Evolutionary conservation across 2,113 vertebrate genomes (phyloP), one percentile per base, ranked within the genome.

Genomic region (Hymenochirus boettgeri): DNA sequence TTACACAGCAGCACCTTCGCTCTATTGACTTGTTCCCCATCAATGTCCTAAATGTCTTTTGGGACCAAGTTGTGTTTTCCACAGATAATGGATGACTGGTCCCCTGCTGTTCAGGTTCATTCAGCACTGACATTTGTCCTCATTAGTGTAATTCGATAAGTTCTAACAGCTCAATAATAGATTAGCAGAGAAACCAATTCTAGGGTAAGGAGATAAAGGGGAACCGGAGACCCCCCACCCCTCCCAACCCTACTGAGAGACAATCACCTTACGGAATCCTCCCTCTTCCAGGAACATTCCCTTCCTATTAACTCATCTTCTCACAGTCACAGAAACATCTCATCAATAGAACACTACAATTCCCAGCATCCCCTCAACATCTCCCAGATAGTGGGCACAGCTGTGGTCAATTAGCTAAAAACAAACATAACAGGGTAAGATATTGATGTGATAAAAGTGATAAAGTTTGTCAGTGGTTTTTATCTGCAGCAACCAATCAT

Each of bases 61-160:
- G 39, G 39, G 39, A 42, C 2, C 1, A 42, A 42, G 39, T 42
- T 42, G 13, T 42, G 39, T 42, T 42, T 42, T 42, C 39, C 33
- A 45, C 21, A 23, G 19, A 58, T 58, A 66, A 66, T 66, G 45
- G 45, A 58, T 50, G 63, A 65, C 33, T 3, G 7, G 46, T 66
- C 55, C 64, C 55, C 22, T 46, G 57, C 33, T 39, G 55, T 31
- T 66, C 64, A 27, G 55, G 25, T 59, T 19, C 64, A 66, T 24
- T 66, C 46, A 37, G 54, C 19, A 24, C 64, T 66, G 64, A 66
- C 64, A 66, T 66, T 66, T 66, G 64, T 66, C 55, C 64, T 66
- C 64, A 59, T 66, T 66, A 66, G 64, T 29, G 56, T 42, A 59
- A 58, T 39, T 51, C 55, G 51, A 66, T 66, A 66, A 27, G 48